Conservation (phyloP, 2,113 vertebrate genomes). For the Emydura subglobosa region DNA sequence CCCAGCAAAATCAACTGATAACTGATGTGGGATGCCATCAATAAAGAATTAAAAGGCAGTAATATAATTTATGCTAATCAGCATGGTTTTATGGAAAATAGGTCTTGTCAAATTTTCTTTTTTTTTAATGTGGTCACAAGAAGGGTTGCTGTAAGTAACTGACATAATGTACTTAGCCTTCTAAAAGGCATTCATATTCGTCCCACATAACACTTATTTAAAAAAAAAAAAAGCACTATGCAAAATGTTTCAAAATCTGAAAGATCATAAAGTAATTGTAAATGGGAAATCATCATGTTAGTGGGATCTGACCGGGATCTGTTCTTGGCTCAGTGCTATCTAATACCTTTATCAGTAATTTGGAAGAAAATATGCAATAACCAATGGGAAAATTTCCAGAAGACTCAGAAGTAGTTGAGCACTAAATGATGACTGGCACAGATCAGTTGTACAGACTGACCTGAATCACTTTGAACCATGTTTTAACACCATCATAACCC, state of each 20-base stretch:
- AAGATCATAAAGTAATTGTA: neutral
- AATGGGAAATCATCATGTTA: neutral
- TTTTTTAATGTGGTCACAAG: neutral
- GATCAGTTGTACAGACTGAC: neutral
- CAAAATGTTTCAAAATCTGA: neutral
- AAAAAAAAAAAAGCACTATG: neutral
- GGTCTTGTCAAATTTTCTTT: neutral
- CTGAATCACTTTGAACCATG: neutral
- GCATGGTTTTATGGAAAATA: neutral
- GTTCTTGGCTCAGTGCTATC: neutral
- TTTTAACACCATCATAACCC: neutral
- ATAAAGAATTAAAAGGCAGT: neutral
- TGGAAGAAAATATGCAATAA: neutral
- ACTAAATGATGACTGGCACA: neutral
- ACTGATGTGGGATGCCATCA: neutral
- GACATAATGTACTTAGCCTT: too few relatives aligned
- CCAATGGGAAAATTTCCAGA: neutral
- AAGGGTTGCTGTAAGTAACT: neutral
- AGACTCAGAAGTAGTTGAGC: neutral
- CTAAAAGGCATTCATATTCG: neutral
- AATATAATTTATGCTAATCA: neutral
- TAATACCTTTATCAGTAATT: accelerated
- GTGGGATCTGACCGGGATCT: neutral
- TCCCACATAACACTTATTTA: neutral
- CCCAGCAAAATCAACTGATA: neutral